These are phyloP conservation scores for Patella pellucida DNA, from an alignment of 2,888 invertebrate species.

Conservation along the genomic window DNA sequence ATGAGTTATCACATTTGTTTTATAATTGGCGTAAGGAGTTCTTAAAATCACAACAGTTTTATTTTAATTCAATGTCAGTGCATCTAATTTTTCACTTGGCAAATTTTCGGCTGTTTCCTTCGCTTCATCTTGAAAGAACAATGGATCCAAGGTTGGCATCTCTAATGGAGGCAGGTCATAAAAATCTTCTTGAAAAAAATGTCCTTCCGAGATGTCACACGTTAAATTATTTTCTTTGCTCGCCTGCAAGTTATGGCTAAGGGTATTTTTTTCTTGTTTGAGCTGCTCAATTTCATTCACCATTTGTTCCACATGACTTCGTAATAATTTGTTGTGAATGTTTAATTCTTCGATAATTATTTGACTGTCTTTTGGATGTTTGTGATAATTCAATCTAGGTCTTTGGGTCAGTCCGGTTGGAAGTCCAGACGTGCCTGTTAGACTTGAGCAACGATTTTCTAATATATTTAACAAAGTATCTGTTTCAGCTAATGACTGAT, in stretches of 20 bases:
- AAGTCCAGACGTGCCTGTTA: slow-evolving; percentile 13
- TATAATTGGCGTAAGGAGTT: too few species aligned
- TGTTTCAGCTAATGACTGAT: slow-evolving; percentile 54
- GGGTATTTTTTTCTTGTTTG: slow-evolving; percentile 40
- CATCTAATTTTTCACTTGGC: too few species aligned
- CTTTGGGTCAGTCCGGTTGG: slow-evolving; percentile 15
- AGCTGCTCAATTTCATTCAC: slow-evolving; percentile 55
- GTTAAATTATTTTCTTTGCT: slow-evolving; percentile 22
- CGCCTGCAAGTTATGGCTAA: slow-evolving; percentile 36
- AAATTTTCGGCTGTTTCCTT: too few species aligned
- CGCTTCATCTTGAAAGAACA: not conserved
- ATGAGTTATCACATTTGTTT: too few species aligned
- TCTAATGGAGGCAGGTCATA: slow-evolving; percentile 76
- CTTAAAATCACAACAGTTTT: too few species aligned
- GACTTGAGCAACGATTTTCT: slow-evolving; percentile 30
- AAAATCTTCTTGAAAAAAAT: slow-evolving; percentile 46
- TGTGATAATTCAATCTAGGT: slow-evolving; percentile 22
- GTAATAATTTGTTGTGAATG: slow-evolving; percentile 61
- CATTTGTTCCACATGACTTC: slow-evolving; percentile 55
- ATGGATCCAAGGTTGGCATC: slow-evolving; percentile 71
- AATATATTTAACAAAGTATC: slow-evolving; percentile 59
- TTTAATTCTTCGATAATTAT: slow-evolving; percentile 60
- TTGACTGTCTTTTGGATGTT: slow-evolving; percentile 57
- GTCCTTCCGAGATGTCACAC: slow-evolving; percentile 14
- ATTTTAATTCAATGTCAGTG: too few species aligned